phyloP scores from a whole-genome alignment of 2,113 vertebrate genomes.

The Sylvietta virens region DNA sequence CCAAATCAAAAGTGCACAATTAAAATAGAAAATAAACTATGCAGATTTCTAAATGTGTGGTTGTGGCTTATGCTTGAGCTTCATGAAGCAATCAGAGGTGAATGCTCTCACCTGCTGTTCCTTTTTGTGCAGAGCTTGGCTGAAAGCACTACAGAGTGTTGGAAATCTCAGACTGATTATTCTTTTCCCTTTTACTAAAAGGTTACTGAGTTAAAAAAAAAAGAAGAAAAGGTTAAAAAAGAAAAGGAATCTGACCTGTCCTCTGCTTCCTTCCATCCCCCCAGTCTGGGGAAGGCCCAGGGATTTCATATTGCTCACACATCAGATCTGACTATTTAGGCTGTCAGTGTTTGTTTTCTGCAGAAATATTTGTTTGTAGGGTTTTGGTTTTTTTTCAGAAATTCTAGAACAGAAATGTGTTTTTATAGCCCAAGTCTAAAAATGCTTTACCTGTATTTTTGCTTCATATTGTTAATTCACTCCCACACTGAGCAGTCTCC shows the following conservation, averaged over 20 bases:
- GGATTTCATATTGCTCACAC: neutral
- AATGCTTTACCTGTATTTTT: neutral
- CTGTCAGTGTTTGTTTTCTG: neutral
- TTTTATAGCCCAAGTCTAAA: neutral
- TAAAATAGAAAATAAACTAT: neutral
- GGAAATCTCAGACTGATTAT: neutral
- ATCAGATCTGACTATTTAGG: neutral
- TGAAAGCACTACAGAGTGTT: neutral
- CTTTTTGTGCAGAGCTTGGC: neutral
- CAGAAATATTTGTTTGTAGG: neutral
- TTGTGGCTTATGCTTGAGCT: neutral
- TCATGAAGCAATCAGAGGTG: neutral
- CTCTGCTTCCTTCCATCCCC: neutral
- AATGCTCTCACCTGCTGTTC: neutral
- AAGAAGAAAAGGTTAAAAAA: neutral
- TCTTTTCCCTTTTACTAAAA: neutral
- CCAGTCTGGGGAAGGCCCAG: neutral
- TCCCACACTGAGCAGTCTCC: neutral
- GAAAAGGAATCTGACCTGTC: neutral
- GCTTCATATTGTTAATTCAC: neutral
- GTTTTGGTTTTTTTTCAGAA: neutral
- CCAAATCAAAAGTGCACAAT: neutral
- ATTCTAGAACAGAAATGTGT: neutral
- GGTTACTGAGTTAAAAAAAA: neutral
- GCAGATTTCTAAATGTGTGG: neutral